Percentiles rank a stretch among this genome's conserved stretches.
Conservation (phyloP, 1,140 invertebrate genomes). For the Trypoxylus dichotomus region DNA sequence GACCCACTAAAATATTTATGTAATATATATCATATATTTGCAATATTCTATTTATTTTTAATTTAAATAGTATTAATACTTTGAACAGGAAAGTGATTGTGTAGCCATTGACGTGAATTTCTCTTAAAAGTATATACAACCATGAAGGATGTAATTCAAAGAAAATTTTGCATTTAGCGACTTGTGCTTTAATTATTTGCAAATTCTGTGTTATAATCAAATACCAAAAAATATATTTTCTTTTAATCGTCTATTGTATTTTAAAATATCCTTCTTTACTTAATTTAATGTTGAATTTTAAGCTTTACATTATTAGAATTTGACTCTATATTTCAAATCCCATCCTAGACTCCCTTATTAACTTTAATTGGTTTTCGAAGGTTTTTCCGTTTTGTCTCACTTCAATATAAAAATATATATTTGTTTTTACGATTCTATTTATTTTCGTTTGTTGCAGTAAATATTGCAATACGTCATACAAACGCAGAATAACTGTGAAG, state of each 20-base stretch:
- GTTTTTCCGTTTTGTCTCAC: no score
- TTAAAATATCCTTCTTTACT: neutral
- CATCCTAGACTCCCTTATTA: no score
- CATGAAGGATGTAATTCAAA: neutral
- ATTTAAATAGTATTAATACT: slow-evolving; percentile 18
- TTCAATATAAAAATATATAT: no score
- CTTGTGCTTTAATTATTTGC: slow-evolving; percentile 18
- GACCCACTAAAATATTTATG: neutral
- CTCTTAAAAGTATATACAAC: neutral
- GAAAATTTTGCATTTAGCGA: slow-evolving; percentile 19
- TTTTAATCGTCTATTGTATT: slow-evolving; percentile 10
- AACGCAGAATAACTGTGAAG: no score
- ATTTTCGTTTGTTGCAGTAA: no score
- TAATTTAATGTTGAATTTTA: no score
- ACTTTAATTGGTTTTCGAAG: no score
- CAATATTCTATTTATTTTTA: neutral
- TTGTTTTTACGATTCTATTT: no score
- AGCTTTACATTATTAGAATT: no score
- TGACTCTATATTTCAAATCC: no score
- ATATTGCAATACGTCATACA: no score
- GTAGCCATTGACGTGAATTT: neutral
- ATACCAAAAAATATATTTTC: slow-evolving; percentile 39
- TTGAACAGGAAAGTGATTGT: neutral
- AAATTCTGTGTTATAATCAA: slow-evolving; percentile 4
- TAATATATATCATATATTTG: slow-evolving; percentile 2